Conservation (phyloP, 2,888 invertebrate genomes). For the Eupithecia centaureata region DNA sequence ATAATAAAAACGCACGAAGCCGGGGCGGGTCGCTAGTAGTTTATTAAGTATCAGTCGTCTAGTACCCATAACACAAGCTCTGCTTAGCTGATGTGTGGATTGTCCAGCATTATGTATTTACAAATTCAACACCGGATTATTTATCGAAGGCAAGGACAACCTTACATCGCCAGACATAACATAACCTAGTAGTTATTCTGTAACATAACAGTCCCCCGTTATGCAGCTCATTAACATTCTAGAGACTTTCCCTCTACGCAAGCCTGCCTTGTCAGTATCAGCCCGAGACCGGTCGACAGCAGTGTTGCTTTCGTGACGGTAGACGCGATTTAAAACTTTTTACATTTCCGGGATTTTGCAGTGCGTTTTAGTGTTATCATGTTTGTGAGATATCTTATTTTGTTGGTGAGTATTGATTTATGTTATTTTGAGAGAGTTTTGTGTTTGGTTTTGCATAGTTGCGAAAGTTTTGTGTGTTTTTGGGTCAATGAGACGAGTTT, state of each 20-base stretch:
- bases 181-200: not conserved
- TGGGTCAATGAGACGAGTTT: slow-evolving; percentile 31
- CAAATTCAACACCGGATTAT: not conserved
- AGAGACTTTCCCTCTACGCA: slow-evolving; percentile 6
- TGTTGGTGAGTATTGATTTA: not conserved
- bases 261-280: not conserved
- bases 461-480: slow-evolving; percentile 29
- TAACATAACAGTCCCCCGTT: not conserved
- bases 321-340: not conserved
- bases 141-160: not conserved
- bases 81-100: too few relatives aligned
- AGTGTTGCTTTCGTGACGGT: not conserved
- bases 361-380: not conserved
- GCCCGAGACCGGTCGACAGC: not conserved
- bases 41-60: too few relatives aligned
- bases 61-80: too few relatives aligned
- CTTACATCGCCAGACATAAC: not conserved
- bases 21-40: too few relatives aligned
- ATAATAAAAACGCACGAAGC: too few relatives aligned
- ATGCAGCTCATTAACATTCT: slow-evolving; percentile 4
- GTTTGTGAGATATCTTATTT: slow-evolving; percentile 1
- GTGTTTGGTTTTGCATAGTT: slow-evolving; percentile 5
- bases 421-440: not conserved
- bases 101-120: too few relatives aligned
- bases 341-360: not conserved